Base-by-base conservation (phyloP, 2,888 invertebrate species). In the Athalia cordata region DNA sequence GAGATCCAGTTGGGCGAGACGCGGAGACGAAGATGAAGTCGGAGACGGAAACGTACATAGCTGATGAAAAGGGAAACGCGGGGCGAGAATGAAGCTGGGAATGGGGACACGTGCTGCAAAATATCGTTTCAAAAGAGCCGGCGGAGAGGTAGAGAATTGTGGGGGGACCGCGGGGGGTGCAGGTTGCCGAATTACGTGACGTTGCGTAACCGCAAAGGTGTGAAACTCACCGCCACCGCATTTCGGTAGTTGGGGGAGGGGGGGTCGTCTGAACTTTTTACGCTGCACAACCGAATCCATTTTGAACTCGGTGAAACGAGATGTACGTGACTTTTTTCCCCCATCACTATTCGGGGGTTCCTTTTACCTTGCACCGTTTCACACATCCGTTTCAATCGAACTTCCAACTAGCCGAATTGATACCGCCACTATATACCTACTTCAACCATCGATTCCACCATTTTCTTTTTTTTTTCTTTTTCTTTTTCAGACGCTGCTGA, bases 121-220 rank as follows among this genome's bases (percentile, higher is more conserved):
- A 72, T 72, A 72, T 72, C 72, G 72, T 57, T 68, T 57, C 72
- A 45, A 13, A 5, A 9, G 55, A 7, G 9, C n/a, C 6, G 55
- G n/a, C 29, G 29, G 29, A 29, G 29, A 29, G 29, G 29, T 29
- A 29, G 29, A 29, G 29, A 2, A 29, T 29, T 29, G 29, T 29
- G 29, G 29, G 29, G 29, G 29, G 29, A n/a, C n/a, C n/a, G n/a
- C n/a, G 29, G 29, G 29, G 29, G 29, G 29, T 29, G 29, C 7
- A 52, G 72, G 57, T 72, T 59, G 13, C 59, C 45, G 47, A 72
- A 72, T 72, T 72, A 72, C 59, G 52, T 72, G 72, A 72, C 59
- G 57, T 72, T 59, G 57, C 72, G 72, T 59, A 72, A 72, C 72
- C 59, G 59, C 57, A 59, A 59, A 72, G 72, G 72, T 72, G 72